Evolutionary conservation across 2,888 invertebrate species (phyloP).

Genomic region (Drosophila neotestacea): DNA sequence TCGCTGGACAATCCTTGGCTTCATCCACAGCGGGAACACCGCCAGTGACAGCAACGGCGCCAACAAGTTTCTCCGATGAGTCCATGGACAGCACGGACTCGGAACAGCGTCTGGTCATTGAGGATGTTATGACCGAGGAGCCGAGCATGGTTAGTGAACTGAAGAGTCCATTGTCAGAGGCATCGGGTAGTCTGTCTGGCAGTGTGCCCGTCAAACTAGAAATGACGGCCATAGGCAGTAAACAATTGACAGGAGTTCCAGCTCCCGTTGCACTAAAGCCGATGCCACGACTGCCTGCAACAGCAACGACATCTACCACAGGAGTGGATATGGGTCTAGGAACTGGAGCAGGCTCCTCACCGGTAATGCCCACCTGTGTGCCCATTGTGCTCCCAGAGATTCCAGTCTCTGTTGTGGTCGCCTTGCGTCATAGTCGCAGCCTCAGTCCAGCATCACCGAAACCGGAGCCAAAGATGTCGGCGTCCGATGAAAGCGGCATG

Average conservation of each 20-base stretch:
- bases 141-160: constrained; percentile 56
- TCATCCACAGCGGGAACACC: constrained; percentile 65
- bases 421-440: constrained; percentile 52
- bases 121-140: constrained; percentile 84
- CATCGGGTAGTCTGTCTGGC: constrained; percentile 45
- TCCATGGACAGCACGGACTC: constrained; percentile 89
- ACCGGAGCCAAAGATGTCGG: constrained; percentile 6
- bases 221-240: constrained; percentile 3
- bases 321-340: not conserved
- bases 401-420: constrained; percentile 79
- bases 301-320: not conserved
- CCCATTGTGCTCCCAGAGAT: constrained; percentile 81
- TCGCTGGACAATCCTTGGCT: constrained; percentile 60
- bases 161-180: constrained; percentile 70
- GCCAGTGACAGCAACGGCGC: constrained; percentile 46
- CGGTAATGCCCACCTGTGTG: constrained; percentile 53
- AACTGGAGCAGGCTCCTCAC: not conserved
- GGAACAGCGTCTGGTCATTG: constrained; percentile 88
- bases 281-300: constrained; percentile 27
- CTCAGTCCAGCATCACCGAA: constrained; percentile 44
- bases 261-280: constrained; percentile 74
- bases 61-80: constrained; percentile 86
- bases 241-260: constrained; percentile 51
- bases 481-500: constrained; percentile 14
- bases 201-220: constrained; percentile 65